Evolutionary conservation across 2,888 invertebrate species (phyloP).

Genomic region (Pocota personata): DNA sequence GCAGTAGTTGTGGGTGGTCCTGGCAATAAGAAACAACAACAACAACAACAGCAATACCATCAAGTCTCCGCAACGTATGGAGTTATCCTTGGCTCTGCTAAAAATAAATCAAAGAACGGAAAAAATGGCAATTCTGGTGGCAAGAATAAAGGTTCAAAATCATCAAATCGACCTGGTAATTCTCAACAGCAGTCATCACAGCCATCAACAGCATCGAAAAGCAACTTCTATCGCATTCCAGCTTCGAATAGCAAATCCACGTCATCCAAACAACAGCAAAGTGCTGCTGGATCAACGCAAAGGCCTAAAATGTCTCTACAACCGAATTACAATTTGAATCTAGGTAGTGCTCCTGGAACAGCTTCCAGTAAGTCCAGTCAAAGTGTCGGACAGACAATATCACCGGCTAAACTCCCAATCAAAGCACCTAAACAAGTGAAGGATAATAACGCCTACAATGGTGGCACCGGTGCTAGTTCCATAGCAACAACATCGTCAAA

Average conservation of each 20-base stretch:
- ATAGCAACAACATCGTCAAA: constrained; percentile 37
- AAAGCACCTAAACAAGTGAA: constrained; percentile 82
- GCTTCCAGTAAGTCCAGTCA: constrained; percentile 55
- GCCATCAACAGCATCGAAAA: constrained; percentile 76
- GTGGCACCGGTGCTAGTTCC: background rate
- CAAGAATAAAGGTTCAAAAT: constrained; percentile 75
- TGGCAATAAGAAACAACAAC: constrained; percentile 69
- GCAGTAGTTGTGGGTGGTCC: constrained; percentile 49
- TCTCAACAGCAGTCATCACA: constrained; percentile 42
- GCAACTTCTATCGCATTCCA: constrained; percentile 81
- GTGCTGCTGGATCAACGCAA: constrained; percentile 54
- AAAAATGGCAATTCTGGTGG: constrained; percentile 74
- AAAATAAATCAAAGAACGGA: constrained; percentile 74
- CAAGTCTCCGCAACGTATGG: constrained; percentile 80
- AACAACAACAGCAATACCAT: constrained; percentile 78
- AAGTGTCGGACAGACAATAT: constrained; percentile 70
- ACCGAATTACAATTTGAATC: constrained; percentile 63
- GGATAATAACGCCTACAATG: constrained; percentile 76
- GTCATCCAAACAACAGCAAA: constrained; percentile 38
- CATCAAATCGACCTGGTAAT: constrained; percentile 74
- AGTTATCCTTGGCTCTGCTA: constrained; percentile 77
- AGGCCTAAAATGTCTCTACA: constrained; percentile 69
- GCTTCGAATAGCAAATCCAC: constrained; percentile 72
- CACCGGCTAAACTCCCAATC: constrained; percentile 78
- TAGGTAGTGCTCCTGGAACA: constrained; percentile 6